Conservation (phyloP, 2,888 invertebrate genomes). For the Ctenicera cuprea region DNA sequence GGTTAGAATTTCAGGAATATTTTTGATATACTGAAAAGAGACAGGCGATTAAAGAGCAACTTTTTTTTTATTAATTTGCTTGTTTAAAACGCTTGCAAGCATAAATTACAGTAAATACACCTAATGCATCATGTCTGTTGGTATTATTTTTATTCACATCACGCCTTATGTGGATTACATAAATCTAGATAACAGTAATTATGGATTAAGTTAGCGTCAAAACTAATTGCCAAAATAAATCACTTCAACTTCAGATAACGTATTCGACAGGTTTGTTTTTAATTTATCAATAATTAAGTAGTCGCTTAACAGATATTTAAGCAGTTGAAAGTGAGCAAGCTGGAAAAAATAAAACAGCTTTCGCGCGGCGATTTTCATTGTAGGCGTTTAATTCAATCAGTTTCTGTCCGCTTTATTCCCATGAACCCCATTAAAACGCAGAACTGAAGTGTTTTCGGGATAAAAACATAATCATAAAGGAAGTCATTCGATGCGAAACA, state of each 20-base stretch:
- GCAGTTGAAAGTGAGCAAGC: not conserved
- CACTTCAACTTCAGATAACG: not conserved
- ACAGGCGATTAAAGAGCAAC: not conserved
- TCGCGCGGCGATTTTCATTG: conserved; percentile 1
- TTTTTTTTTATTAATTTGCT: not conserved
- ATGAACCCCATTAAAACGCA: not conserved
- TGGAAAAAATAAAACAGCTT: conserved; percentile 3
- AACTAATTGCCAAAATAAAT: conserved; percentile 24
- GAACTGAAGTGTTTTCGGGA: not conserved
- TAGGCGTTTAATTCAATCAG: conserved; percentile 17
- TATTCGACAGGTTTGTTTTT: conserved; percentile 20
- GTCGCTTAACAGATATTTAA: conserved; percentile 1
- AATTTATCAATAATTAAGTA: conserved; percentile 15
- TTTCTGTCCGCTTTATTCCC: not conserved
- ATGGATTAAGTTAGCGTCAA: conserved; percentile 10
- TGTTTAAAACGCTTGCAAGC: not conserved
- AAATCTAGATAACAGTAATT: conserved; percentile 23
- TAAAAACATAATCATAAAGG: conserved; percentile 1
- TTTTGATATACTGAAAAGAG: not conserved
- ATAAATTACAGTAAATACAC: not conserved
- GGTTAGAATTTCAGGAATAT: not conserved
- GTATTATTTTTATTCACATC: conserved; percentile 13
- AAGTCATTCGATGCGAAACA: not conserved
- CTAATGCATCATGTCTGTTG: not conserved
- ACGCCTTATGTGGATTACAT: conserved; percentile 9